Evolutionary conservation across 1,140 invertebrate genomes (phyloP).

Genomic region (Palaemon carinicauda): DNA sequence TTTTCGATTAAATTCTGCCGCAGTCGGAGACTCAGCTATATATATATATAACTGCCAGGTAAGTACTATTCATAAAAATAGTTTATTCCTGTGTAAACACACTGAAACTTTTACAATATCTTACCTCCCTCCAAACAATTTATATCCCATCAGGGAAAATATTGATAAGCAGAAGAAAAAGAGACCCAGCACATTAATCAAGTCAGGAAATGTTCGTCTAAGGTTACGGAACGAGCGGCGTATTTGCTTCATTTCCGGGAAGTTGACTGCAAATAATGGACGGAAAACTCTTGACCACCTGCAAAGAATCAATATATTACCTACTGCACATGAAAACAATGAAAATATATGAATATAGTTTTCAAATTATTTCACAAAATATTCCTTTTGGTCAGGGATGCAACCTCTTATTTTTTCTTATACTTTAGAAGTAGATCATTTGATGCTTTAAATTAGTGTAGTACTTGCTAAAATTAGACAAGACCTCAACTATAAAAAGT

Average conservation of each 20-base stretch:
- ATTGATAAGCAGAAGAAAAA: constrained; percentile 67
- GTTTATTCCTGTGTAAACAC: background rate
- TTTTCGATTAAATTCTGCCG: no score
- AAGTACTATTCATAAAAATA: background rate
- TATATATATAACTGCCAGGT: no score
- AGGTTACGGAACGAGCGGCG: constrained; percentile 69
- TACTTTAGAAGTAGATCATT: no score
- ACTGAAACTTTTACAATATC: background rate
- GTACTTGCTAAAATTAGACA: no score
- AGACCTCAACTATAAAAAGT: no score
- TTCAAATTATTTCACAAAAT: background rate
- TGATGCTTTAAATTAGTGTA: no score
- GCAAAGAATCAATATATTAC: background rate
- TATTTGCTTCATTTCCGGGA: constrained; percentile 68
- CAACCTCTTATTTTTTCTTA: no score
- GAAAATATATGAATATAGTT: background rate
- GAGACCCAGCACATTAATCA: constrained; percentile 68
- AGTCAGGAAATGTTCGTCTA: constrained; percentile 68
- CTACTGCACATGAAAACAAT: background rate
- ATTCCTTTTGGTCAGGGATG: no score
- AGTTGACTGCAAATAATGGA: constrained; percentile 69
- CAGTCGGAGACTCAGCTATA: no score
- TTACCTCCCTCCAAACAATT: constrained; percentile 66
- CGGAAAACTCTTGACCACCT: constrained; percentile 67
- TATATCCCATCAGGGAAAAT: constrained; percentile 68